These are phyloP conservation scores for Anthopleura xanthogrammica DNA, from an alignment of 92 coral and sea anemone genomes.

Conservation along the genomic window DNA sequence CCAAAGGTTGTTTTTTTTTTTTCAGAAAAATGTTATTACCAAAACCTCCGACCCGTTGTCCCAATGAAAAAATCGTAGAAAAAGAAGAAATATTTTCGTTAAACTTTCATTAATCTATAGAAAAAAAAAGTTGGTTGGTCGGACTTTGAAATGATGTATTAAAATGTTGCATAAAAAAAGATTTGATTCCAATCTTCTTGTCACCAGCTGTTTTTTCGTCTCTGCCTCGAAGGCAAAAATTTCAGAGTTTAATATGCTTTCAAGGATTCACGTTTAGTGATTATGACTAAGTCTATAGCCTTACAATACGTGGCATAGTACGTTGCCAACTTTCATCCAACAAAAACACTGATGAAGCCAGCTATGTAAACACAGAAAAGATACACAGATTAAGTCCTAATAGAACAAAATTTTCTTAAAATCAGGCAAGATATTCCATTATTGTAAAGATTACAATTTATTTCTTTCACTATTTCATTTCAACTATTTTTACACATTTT, in stretches of 20 bases:
- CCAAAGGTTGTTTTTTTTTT: not conserved
- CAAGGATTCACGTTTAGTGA: not conserved
- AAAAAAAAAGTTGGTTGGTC: no score
- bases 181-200: no score
- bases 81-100: no score
- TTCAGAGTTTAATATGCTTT: not conserved
- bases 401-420: not conserved
- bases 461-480: not conserved
- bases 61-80: no score
- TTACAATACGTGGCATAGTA: not conserved
- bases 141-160: no score
- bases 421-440: not conserved
- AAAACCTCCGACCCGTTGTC: not conserved
- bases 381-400: not conserved
- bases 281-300: not conserved
- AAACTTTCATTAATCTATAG: no score
- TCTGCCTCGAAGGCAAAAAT: no score
- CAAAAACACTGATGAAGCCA: not conserved
- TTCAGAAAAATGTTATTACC: not conserved
- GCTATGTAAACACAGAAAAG: not conserved
- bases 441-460: not conserved
- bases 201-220: no score
- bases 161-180: no score
- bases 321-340: not conserved
- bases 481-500: not conserved